Conservation (phyloP, 1,140 invertebrate genomes). For the Proctacanthus coquilletti region DNA sequence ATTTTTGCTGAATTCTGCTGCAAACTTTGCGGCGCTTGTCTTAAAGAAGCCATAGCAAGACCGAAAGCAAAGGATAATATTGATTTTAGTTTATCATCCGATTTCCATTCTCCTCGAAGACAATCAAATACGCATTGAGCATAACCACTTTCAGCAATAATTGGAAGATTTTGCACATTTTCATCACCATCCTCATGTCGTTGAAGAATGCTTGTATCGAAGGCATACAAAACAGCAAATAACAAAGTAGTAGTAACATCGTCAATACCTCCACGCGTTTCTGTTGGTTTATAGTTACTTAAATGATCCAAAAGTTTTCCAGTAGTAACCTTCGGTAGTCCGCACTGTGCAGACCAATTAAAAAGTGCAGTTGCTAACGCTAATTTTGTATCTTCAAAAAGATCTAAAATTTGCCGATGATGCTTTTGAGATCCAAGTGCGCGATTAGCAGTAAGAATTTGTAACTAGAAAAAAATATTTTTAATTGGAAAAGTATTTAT, state of each 20-base stretch:
- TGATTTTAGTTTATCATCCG: conserved; percentile 50
- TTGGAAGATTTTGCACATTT: conserved; percentile 50
- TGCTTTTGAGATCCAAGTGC: conserved; percentile 77
- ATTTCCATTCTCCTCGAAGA: conserved; percentile 37
- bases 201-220: conserved; percentile 69
- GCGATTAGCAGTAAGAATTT: conserved; percentile 66
- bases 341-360: conserved; percentile 70
- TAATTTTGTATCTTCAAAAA: conserved; percentile 64
- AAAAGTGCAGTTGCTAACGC: conserved; percentile 75
- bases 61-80: conserved; percentile 65
- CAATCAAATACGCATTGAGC: conserved; percentile 40
- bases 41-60: conserved; percentile 62
- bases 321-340: conserved; percentile 46
- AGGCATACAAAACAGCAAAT: conserved; percentile 68
- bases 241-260: conserved; percentile 60
- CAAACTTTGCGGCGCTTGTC: conserved; percentile 26
- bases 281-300: conserved; percentile 34
- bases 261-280: conserved; percentile 45
- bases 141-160: conserved; percentile 52
- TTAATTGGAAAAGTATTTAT: no score
- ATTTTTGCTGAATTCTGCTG: conserved; percentile 11
- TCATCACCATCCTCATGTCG: conserved; percentile 46
- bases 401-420: conserved; percentile 59
- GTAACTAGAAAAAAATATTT: conserved; percentile 29
- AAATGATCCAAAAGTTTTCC: conserved; percentile 29